These are phyloP conservation scores for Lasiurus borealis DNA, from an alignment of 2,113 vertebrate species.

Conservation along the genomic window DNA sequence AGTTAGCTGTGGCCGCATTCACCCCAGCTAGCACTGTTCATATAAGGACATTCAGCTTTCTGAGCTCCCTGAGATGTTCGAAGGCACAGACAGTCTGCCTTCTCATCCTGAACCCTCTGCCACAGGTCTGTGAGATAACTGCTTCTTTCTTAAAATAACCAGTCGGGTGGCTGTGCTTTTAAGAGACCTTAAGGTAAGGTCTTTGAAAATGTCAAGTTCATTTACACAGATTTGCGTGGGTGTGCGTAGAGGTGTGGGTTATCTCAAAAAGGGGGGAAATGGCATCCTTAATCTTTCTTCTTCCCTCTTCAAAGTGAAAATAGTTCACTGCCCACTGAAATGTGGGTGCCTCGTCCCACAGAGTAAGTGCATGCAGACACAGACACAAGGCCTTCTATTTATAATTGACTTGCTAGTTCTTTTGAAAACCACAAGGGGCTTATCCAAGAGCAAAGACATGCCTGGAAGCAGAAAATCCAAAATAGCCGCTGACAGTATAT, in stretches of 20 bases:
- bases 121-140: constrained; percentile 31
- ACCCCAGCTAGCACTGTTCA: not conserved
- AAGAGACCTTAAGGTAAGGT: constrained; percentile 74
- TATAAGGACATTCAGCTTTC: constrained; percentile 16
- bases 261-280: constrained; percentile 62
- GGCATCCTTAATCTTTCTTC: constrained; percentile 72
- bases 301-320: constrained; percentile 78
- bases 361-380: constrained; percentile 72
- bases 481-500: constrained; percentile 65
- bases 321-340: constrained; percentile 75
- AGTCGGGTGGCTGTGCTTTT: constrained; percentile 56
- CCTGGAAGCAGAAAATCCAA: constrained; percentile 74
- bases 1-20: not conserved
- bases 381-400: constrained; percentile 77
- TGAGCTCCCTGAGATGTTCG: not conserved
- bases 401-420: constrained; percentile 80
- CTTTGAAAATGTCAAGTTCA: constrained; percentile 80
- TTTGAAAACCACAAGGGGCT: constrained; percentile 80
- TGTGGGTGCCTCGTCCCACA: constrained; percentile 74
- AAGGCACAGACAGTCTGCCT: not conserved
- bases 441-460: constrained; percentile 76
- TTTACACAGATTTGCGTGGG: constrained; percentile 78
- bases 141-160: constrained; percentile 74
- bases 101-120: constrained; percentile 34
- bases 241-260: constrained; percentile 73